phyloP scores from a whole-genome alignment of 2,888 invertebrate genomes.

The Micoletzkya japonica region DNA sequence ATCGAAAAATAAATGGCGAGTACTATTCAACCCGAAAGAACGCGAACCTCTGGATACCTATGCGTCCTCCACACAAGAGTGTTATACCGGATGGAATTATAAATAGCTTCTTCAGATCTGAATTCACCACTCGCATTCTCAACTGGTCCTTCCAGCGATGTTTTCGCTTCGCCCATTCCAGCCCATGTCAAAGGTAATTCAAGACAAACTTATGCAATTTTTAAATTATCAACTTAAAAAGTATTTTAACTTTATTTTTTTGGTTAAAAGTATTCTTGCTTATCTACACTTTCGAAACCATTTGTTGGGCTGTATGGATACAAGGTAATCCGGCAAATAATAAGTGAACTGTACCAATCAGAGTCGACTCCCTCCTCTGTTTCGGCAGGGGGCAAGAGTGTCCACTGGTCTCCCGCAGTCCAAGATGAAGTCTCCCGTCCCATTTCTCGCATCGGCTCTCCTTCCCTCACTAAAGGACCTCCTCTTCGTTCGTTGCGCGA shows the following conservation, averaged over 20 bases:
- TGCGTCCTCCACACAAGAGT: too few species aligned
- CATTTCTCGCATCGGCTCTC: slow-evolving; percentile 29
- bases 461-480: slow-evolving; percentile 35
- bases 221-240: too few species aligned
- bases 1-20: too few species aligned
- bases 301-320: slow-evolving; percentile 33
- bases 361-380: too few species aligned
- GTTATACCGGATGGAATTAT: background rate
- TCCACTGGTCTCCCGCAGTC: slow-evolving; percentile 39
- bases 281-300: slow-evolving; percentile 14
- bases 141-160: slow-evolving; percentile 40
- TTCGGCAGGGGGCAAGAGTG: slow-evolving; percentile 33
- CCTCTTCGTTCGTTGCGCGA: slow-evolving; percentile 44
- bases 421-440: slow-evolving; percentile 30
- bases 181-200: slow-evolving; percentile 41
- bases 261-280: slow-evolving; percentile 30
- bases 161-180: slow-evolving; percentile 43
- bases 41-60: too few species aligned
- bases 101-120: slow-evolving; percentile 10
- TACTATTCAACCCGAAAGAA: too few species aligned
- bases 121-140: slow-evolving; percentile 13
- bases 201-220: too few species aligned
- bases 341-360: too few species aligned
- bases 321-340: too few species aligned
- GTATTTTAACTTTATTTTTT: background rate